Conservation (phyloP, 2,888 invertebrate species). For the Agrenia bidenticulata region DNA sequence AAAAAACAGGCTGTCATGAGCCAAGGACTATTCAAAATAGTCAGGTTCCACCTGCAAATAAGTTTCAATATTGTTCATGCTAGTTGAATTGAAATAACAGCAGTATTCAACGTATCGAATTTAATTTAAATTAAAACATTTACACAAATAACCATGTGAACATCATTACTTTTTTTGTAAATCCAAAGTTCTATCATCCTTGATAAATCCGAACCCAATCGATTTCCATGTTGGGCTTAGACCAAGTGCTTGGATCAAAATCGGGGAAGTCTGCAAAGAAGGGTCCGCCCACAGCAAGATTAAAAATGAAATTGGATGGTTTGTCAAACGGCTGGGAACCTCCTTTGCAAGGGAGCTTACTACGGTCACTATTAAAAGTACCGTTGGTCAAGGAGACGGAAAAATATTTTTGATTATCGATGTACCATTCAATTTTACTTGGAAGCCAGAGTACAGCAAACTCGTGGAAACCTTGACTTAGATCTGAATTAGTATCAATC, state of each 20-base stretch:
- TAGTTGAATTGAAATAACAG: no score
- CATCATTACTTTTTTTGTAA: no score
- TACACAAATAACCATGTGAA: no score
- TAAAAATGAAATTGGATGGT: constrained; percentile 46
- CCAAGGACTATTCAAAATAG: no score
- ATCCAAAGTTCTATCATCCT: constrained; percentile 18
- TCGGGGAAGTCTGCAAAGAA: constrained; percentile 41
- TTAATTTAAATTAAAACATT: no score
- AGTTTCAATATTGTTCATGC: no score
- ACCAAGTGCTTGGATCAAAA: constrained; percentile 40
- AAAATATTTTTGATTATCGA: constrained; percentile 44
- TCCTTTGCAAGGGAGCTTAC: constrained; percentile 41
- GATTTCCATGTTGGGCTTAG: constrained; percentile 47
- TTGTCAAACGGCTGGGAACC: constrained; percentile 39
- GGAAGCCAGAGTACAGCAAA: constrained; percentile 49
- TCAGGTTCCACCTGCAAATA: no score
- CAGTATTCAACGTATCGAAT: no score
- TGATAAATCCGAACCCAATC: constrained; percentile 51
- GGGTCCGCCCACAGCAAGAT: constrained; percentile 48
- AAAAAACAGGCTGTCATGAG: no score
- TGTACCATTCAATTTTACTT: constrained; percentile 45
- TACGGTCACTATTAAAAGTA: constrained; percentile 34
- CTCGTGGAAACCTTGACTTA: constrained; percentile 47
- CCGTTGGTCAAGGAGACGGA: constrained; percentile 44
- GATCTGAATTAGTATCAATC: constrained; percentile 28